Evolutionary conservation across 2,888 invertebrate species (phyloP).

Genomic region (Ceraclea dissimilis): DNA sequence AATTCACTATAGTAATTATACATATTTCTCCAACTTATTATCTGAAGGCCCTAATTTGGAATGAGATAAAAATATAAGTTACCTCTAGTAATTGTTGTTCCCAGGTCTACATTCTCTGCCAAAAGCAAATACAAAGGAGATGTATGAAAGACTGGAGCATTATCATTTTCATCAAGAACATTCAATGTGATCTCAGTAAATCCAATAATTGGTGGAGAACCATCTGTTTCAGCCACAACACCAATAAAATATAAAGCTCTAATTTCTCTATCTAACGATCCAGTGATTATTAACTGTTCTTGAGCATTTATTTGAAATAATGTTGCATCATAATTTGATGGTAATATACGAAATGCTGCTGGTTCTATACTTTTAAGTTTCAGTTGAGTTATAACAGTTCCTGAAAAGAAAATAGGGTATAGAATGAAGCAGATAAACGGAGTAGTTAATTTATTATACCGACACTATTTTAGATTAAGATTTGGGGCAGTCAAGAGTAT

Average conservation of each 20-base stretch:
- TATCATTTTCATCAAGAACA: slow-evolving; percentile 73
- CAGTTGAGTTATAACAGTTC: slow-evolving; percentile 60
- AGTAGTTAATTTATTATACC: not conserved
- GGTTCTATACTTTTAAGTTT: slow-evolving; percentile 57
- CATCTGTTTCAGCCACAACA: slow-evolving; percentile 60
- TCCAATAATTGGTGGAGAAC: slow-evolving; percentile 63
- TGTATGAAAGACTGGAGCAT: slow-evolving; percentile 68
- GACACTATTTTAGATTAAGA: not conserved
- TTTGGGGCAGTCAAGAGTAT: too few species aligned
- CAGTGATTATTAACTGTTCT: slow-evolving; percentile 57
- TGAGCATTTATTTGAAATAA: slow-evolving; percentile 56
- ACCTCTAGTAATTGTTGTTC: slow-evolving; percentile 59
- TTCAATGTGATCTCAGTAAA: slow-evolving; percentile 60
- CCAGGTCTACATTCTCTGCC: slow-evolving; percentile 67
- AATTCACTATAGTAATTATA: slow-evolving; percentile 24
- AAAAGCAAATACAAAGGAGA: slow-evolving; percentile 58
- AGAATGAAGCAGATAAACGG: too few species aligned
- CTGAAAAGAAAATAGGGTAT: slow-evolving; percentile 33
- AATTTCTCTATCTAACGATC: slow-evolving; percentile 58
- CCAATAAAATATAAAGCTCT: slow-evolving; percentile 56
- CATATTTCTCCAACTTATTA: too few species aligned
- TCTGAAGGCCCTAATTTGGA: not conserved
- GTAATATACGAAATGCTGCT: slow-evolving; percentile 55
- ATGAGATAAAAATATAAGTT: not conserved
- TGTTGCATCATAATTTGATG: slow-evolving; percentile 49